A percentile compares a stretch with the other conserved stretches of the same genome.
These are phyloP conservation scores for Ips typographus DNA, from an alignment of 1,140 invertebrate genomes.

Conservation along the genomic window DNA sequence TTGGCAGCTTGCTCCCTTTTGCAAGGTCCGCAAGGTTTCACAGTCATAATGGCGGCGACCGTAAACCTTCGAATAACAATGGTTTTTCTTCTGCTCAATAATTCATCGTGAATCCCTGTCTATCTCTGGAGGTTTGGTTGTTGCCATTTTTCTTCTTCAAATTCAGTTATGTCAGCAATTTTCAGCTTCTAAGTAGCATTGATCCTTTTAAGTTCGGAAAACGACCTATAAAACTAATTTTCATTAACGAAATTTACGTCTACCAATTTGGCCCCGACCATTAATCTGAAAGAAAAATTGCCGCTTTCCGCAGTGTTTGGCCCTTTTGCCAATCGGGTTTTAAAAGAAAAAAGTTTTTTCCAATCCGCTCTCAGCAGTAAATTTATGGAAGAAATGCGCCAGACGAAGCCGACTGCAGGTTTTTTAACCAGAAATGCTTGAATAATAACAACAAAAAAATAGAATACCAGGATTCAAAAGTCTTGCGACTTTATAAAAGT, in stretches of 20 bases:
- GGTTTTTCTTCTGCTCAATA: background rate
- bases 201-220: constrained; percentile 6
- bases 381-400: constrained; percentile 7
- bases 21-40: background rate
- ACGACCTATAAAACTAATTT: constrained; percentile 22
- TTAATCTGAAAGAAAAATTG: constrained; percentile 30
- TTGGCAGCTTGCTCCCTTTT: background rate
- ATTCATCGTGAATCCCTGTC: background rate
- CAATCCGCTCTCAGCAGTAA: constrained; percentile 9
- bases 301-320: constrained; percentile 13
- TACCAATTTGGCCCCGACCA: constrained; percentile 17
- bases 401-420: too few relatives aligned
- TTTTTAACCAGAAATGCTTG: too few relatives aligned
- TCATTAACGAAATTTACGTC: constrained; percentile 29
- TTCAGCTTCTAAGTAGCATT: background rate
- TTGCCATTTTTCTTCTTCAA: too few relatives aligned
- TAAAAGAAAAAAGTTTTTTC: constrained; percentile 16
- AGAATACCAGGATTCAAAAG: too few relatives aligned
- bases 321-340: constrained; percentile 13
- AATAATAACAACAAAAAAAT: too few relatives aligned
- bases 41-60: background rate
- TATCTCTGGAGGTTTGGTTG: too few relatives aligned
- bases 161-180: background rate
- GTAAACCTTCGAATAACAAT: background rate
- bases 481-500: too few relatives aligned